Conservation (phyloP, 2,113 vertebrate genomes). For the Athene cunicularia region DNA sequence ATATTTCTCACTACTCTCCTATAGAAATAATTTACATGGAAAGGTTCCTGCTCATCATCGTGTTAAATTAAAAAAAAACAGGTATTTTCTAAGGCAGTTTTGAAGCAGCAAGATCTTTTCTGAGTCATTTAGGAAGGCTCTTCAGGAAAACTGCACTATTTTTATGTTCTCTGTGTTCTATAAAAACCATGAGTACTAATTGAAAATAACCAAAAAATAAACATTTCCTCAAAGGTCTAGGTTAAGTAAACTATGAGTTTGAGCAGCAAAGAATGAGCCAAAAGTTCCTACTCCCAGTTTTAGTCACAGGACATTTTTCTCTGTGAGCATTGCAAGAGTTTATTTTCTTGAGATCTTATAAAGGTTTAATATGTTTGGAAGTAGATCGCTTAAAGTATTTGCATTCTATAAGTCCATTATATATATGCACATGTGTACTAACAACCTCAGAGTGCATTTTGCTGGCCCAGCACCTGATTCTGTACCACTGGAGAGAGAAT, state of each 20-base stretch:
- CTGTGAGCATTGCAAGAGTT: background rate
- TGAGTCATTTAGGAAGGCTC: background rate
- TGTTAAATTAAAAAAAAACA: background rate
- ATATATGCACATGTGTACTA: background rate
- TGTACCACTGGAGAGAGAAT: background rate
- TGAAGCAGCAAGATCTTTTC: background rate
- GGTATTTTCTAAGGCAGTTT: background rate
- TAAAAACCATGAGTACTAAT: background rate
- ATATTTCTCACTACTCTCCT: background rate
- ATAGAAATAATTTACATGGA: background rate
- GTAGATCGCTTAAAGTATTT: background rate
- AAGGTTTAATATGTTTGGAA: background rate
- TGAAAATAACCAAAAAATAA: background rate
- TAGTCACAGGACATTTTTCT: background rate
- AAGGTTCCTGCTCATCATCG: background rate
- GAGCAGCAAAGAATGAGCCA: background rate
- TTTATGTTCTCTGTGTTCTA: background rate
- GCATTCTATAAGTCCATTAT: background rate
- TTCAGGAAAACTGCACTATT: background rate
- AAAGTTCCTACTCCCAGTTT: background rate
- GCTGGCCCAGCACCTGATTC: background rate
- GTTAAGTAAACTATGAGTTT: background rate
- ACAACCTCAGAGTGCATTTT: background rate
- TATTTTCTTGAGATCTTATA: background rate
- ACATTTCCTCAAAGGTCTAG: background rate